Evolutionary conservation across 2,888 invertebrate species (phyloP).

Genomic region (Cephus rjabovi): DNA sequence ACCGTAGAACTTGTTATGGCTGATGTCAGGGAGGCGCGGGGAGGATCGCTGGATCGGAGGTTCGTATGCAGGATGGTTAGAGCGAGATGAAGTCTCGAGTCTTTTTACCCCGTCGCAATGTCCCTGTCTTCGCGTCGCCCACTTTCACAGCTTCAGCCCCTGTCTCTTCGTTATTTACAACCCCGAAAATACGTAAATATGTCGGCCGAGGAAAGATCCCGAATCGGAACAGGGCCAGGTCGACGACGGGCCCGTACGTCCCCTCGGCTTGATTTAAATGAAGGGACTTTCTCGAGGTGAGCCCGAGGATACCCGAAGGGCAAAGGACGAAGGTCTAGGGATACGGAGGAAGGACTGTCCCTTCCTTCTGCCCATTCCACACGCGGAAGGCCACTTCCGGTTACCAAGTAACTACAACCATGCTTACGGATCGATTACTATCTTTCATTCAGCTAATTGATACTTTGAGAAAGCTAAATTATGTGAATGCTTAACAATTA

Average conservation of each 20-base stretch:
- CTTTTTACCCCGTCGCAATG: neutral
- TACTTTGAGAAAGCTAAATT: neutral
- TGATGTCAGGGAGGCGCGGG: neutral
- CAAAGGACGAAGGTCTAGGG: neutral
- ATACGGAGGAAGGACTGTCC: neutral
- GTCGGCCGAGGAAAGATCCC: slow-evolving; percentile 12
- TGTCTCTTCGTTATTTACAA: slow-evolving; percentile 10
- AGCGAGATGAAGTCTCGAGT: neutral
- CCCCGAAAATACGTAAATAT: slow-evolving; percentile 19
- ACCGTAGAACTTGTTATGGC: neutral
- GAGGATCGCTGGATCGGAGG: neutral
- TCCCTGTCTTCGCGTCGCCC: neutral
- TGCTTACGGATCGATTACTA: neutral
- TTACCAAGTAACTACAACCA: neutral
- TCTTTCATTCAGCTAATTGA: neutral
- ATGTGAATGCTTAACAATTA: neutral
- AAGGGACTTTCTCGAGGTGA: neutral
- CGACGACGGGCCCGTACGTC: neutral
- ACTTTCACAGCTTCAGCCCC: slow-evolving; percentile 2
- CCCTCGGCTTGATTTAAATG: slow-evolving; percentile 2
- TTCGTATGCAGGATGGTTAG: neutral
- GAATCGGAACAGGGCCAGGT: slow-evolving; percentile 2
- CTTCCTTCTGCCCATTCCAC: neutral
- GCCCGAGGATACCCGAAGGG: neutral
- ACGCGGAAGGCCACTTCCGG: neutral